Conservation (phyloP, 2,113 vertebrate species). For the Psammodynastes pulverulentus region DNA sequence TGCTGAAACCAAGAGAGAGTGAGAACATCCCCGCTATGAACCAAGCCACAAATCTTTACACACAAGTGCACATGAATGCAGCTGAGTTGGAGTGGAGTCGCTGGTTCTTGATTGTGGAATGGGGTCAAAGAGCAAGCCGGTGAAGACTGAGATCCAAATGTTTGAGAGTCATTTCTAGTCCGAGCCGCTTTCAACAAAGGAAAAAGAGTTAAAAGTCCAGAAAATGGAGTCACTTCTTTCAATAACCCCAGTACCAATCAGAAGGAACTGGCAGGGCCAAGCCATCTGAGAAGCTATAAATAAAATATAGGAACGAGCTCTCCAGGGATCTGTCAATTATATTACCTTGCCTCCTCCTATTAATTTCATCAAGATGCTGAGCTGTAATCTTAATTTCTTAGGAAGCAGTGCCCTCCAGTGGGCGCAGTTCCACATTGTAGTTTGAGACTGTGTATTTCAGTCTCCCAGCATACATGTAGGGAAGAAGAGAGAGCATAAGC, state of each 20-base stretch:
- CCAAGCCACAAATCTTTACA: background rate
- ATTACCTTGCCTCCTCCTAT: slow-evolving; percentile 44
- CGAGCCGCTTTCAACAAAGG: slow-evolving; percentile 32
- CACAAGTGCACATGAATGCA: background rate
- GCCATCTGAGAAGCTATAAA: slow-evolving; percentile 31
- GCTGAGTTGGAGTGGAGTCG: background rate
- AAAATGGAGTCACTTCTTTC: slow-evolving; percentile 39
- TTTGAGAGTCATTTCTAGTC: background rate
- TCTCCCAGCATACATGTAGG: fast-evolving
- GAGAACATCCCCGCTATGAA: background rate
- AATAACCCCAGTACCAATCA: background rate
- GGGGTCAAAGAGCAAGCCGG: background rate
- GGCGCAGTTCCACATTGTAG: slow-evolving; percentile 44
- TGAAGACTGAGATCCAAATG: background rate
- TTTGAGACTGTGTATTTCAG: background rate
- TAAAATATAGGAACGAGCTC: slow-evolving; percentile 49
- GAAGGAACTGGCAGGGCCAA: background rate
- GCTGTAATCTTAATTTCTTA: slow-evolving; percentile 32
- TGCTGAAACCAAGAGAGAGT: background rate
- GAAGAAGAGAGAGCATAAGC: background rate
- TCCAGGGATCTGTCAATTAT: slow-evolving; percentile 59
- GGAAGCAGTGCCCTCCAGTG: slow-evolving; percentile 68
- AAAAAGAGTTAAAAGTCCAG: slow-evolving; percentile 29
- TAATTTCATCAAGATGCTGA: slow-evolving; percentile 56
- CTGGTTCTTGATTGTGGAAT: background rate